phyloP scores from a whole-genome alignment of 2,888 invertebrate genomes.

The Heteropelma amictum region DNA sequence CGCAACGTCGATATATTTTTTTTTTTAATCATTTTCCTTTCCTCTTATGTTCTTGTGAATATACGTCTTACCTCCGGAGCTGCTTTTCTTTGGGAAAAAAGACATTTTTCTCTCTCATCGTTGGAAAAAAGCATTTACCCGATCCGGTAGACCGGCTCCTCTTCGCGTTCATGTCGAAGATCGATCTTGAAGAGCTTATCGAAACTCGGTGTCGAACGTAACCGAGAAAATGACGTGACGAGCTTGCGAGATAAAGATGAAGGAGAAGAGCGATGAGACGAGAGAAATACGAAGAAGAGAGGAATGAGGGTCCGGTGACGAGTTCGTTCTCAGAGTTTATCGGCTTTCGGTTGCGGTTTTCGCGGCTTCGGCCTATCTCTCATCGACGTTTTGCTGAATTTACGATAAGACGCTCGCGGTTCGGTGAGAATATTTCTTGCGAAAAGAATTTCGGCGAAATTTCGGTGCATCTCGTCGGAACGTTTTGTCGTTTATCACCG shows the following conservation, averaged over 20 bases:
- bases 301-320: constrained; percentile 11
- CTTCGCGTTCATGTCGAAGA: constrained; percentile 60
- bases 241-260: constrained; percentile 32
- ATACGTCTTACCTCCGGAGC: constrained; percentile 25
- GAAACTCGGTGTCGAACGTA: constrained; percentile 66
- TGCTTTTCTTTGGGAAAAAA: constrained; percentile 17
- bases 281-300: constrained; percentile 1
- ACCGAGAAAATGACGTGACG: constrained; percentile 65
- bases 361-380: constrained; percentile 41
- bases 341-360: constrained; percentile 56
- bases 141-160: constrained; percentile 31
- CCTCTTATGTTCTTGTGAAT: neutral
- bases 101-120: too few species aligned
- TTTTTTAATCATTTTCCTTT: neutral
- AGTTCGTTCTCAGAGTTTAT: constrained; percentile 51
- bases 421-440: too few species aligned
- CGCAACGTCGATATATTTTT: neutral
- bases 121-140: constrained; percentile 15
- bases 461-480: too few species aligned
- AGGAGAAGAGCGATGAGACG: constrained; percentile 12
- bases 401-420: constrained; percentile 6
- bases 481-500: too few species aligned
- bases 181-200: constrained; percentile 69
- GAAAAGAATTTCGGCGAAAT: too few species aligned
- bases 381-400: constrained; percentile 30